Conservation (phyloP, 2,113 vertebrate species). For the Cisticola juncidis region DNA sequence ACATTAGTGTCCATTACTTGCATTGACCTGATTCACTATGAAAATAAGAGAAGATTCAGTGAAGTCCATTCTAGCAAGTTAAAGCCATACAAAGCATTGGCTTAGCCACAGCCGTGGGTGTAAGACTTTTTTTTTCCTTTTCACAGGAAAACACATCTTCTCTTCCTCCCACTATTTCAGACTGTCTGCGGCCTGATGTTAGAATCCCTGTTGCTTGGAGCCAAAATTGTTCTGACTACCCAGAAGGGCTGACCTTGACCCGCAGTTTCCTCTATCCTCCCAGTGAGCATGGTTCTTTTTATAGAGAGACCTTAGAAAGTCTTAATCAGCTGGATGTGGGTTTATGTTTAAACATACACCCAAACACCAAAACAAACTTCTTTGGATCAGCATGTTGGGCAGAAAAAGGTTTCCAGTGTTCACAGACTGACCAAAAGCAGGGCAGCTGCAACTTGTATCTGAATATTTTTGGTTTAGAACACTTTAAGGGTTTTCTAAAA, state of each 20-base stretch:
- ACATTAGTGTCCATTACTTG: slow-evolving; percentile 38
- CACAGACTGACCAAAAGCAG: neutral
- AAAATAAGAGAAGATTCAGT: slow-evolving; percentile 71
- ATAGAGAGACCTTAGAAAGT: slow-evolving; percentile 72
- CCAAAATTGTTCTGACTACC: slow-evolving; percentile 84
- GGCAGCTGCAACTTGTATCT: neutral
- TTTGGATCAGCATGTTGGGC: slow-evolving; percentile 25
- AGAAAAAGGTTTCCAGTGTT: slow-evolving; percentile 36
- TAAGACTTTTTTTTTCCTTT: slow-evolving; percentile 52
- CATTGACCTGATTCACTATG: slow-evolving; percentile 69
- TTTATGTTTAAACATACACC: slow-evolving; percentile 73
- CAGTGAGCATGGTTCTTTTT: slow-evolving; percentile 81
- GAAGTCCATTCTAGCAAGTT: slow-evolving; percentile 70
- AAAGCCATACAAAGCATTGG: slow-evolving; percentile 52
- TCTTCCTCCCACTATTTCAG: slow-evolving; percentile 69
- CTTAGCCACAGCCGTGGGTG: slow-evolving; percentile 70
- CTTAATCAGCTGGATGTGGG: slow-evolving; percentile 80
- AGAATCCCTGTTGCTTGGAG: slow-evolving; percentile 77
- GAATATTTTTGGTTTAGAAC: slow-evolving; percentile 47
- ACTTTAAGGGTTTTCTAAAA: slow-evolving; percentile 16
- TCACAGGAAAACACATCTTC: slow-evolving; percentile 71
- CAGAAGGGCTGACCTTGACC: slow-evolving; percentile 65
- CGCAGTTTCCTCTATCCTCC: slow-evolving; percentile 87
- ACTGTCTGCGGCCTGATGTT: slow-evolving; percentile 90
- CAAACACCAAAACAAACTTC: slow-evolving; percentile 58